A percentile compares a stretch with the other conserved stretches of the same genome.
Evolutionary conservation across 2,797 vertebrate species (phyloP).

Genomic region (Cephalopachus bancanus): DNA sequence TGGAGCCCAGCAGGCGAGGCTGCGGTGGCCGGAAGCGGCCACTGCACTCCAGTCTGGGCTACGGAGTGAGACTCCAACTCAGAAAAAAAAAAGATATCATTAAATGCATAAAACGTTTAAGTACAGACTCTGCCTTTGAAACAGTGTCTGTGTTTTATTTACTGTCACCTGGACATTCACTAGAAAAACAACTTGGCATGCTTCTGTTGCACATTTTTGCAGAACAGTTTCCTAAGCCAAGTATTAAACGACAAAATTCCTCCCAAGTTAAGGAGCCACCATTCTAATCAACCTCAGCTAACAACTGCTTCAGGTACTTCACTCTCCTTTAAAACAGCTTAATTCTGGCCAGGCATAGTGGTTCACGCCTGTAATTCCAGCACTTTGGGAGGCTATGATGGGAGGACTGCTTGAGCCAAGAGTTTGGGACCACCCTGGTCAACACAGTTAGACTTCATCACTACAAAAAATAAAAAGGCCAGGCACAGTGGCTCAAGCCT

Average conservation of each 20-base stretch:
- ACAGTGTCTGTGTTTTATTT: background rate
- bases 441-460: too few relatives aligned
- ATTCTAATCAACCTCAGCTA: background rate
- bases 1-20: too few relatives aligned
- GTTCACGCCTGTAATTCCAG: too few relatives aligned
- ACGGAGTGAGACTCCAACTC: too few relatives aligned
- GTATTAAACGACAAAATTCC: background rate
- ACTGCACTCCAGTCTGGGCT: too few relatives aligned
- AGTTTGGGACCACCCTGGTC: too few relatives aligned
- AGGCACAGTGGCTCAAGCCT: too few relatives aligned
- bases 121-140: slow-evolving; percentile 25
- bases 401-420: too few relatives aligned
- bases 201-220: background rate
- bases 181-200: background rate
- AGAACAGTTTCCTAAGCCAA: background rate
- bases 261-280: background rate
- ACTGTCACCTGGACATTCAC: background rate
- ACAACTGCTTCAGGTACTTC: background rate
- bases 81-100: too few relatives aligned
- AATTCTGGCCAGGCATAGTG: background rate
- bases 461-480: too few relatives aligned
- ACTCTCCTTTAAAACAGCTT: background rate
- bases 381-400: too few relatives aligned
- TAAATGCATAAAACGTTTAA: background rate
- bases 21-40: too few relatives aligned